These are phyloP conservation scores for Erynnis tages DNA, from an alignment of 2,888 invertebrate genomes.

Conservation along the genomic window DNA sequence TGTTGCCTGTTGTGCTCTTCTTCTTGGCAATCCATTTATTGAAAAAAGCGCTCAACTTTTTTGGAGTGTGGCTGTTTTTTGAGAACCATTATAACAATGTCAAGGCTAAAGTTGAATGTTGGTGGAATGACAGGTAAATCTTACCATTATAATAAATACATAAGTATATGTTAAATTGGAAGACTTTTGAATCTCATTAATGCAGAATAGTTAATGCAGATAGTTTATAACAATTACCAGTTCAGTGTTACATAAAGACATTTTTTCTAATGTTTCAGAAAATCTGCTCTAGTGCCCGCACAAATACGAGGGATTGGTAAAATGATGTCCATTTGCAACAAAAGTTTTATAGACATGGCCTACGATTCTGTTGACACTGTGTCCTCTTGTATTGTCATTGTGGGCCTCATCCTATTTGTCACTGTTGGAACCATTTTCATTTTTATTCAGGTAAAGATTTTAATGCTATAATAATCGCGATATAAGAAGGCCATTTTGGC, in stretches of 20 bases:
- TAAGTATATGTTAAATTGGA: too few relatives aligned
- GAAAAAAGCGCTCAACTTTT: conserved; percentile 72
- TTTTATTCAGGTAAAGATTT: conserved; percentile 88
- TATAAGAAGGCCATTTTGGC: too few relatives aligned
- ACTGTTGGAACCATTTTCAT: conserved; percentile 91
- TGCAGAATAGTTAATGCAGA: too few relatives aligned
- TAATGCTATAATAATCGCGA: too few relatives aligned
- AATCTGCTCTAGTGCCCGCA: conserved; percentile 86
- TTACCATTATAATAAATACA: too few relatives aligned
- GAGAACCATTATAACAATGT: conserved; percentile 68
- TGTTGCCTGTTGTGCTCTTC: conserved; percentile 88
- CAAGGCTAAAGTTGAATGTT: conserved; percentile 65
- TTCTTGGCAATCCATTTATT: conserved; percentile 88
- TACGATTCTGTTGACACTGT: conserved; percentile 92
- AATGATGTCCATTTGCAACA: conserved; percentile 84
- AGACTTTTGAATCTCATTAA: neutral
- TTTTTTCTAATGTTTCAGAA: conserved; percentile 57
- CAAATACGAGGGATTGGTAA: conserved; percentile 89
- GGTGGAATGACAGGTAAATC: conserved; percentile 85
- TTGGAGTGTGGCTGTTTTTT: conserved; percentile 75
- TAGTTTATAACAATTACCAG: too few relatives aligned
- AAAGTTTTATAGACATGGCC: conserved; percentile 82
- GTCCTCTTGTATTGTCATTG: conserved; percentile 92
- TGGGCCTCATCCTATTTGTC: conserved; percentile 90
- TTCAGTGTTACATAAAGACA: too few relatives aligned